Conservation (phyloP, 2,113 vertebrate species). For the Spilogale gracilis region DNA sequence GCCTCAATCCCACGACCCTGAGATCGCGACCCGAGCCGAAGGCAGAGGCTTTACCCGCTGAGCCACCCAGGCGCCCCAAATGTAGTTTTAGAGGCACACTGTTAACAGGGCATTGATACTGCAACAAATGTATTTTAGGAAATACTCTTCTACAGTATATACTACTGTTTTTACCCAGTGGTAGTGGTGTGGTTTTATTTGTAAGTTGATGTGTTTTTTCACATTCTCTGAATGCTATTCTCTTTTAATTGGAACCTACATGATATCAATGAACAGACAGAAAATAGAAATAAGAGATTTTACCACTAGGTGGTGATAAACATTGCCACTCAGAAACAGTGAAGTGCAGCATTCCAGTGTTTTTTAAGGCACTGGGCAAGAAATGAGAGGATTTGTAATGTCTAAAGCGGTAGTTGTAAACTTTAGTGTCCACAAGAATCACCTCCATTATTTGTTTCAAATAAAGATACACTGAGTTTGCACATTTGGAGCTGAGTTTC, state of each 20-base stretch:
- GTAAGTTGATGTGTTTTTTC: not conserved
- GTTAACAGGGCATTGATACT: not conserved
- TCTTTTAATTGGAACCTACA: not conserved
- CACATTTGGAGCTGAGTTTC: not conserved
- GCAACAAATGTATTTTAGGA: not conserved
- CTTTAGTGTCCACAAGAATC: not conserved
- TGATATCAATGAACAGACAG: conserved; percentile 18
- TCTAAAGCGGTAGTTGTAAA: not conserved
- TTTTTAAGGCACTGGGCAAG: not conserved
- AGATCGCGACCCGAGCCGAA: too few species aligned
- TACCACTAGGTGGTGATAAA: conserved; percentile 65
- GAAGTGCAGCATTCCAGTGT: not conserved
- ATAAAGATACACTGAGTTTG: not conserved
- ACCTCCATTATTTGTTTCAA: not conserved
- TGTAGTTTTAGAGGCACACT: not conserved
- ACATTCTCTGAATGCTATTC: not conserved
- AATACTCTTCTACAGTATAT: not conserved
- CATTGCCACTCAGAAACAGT: not conserved
- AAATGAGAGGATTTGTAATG: not conserved
- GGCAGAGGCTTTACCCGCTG: too few species aligned
- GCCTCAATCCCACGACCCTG: too few species aligned
- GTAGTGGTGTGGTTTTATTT: not conserved
- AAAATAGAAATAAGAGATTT: conserved; percentile 22
- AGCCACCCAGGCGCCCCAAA: not conserved
- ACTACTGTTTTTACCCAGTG: not conserved